Percentiles rank a stretch among this genome's conserved stretches.
These are phyloP conservation scores for Sylvilagus floridanus DNA, from an alignment of 2,797 vertebrate genomes.

Conservation along the genomic window DNA sequence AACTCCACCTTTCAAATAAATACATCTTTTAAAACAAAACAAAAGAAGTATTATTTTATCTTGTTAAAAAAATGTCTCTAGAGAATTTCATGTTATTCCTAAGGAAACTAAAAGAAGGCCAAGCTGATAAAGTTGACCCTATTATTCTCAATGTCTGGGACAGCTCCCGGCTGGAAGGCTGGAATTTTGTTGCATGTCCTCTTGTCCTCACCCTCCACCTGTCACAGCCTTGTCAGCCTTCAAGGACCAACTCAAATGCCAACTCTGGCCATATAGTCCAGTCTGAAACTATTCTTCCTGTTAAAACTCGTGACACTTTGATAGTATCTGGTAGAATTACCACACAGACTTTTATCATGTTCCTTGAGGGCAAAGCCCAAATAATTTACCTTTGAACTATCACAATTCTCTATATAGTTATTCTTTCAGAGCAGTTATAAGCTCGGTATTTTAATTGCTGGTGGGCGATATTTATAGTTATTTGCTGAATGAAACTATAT, in stretches of 20 bases:
- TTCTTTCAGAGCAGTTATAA: not conserved
- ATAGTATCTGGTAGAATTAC: not conserved
- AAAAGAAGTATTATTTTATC: too few relatives aligned
- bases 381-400: constrained; percentile 18
- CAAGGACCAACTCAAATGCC: constrained; percentile 42
- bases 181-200: not conserved
- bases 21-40: too few relatives aligned
- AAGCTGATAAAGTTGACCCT: not conserved
- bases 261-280: constrained; percentile 39
- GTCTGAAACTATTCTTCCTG: not conserved
- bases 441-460: not conserved
- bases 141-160: not conserved
- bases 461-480: not conserved
- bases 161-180: not conserved
- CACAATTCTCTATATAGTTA: not conserved
- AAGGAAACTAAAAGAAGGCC: not conserved
- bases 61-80: not conserved
- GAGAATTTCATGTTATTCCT: not conserved
- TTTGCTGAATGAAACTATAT: constrained; percentile 26
- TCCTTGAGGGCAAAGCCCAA: constrained; percentile 3
- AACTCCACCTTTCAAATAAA: too few relatives aligned
- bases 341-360: not conserved
- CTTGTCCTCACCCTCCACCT: not conserved
- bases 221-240: constrained; percentile 21
- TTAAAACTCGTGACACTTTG: not conserved